Conservation (phyloP, 2,797 vertebrate species). For the Bufotes viridis region DNA sequence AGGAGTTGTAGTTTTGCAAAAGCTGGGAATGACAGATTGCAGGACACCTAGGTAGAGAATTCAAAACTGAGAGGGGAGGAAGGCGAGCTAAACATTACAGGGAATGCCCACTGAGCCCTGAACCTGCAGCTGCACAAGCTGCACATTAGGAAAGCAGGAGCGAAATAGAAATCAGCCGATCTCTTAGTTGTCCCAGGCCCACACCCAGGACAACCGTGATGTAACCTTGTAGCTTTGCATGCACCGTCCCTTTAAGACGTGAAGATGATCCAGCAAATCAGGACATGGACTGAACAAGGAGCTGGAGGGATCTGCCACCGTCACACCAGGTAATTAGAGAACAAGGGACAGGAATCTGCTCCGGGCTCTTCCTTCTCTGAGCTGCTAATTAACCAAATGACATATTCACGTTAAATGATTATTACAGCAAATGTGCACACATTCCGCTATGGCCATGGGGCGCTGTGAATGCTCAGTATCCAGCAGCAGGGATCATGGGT, state of each 20-base stretch:
- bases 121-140: neutral
- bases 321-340: conserved; percentile 62
- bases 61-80: no score
- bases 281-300: neutral
- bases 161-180: neutral
- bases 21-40: no score
- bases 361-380: conserved; percentile 66
- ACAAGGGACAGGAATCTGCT: conserved; percentile 60
- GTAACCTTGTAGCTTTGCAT: neutral
- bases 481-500: neutral
- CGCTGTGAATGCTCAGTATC: conserved; percentile 31
- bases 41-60: no score
- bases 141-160: neutral
- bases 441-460: conserved; percentile 2
- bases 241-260: neutral
- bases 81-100: neutral
- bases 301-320: conserved; percentile 35
- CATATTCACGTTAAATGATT: conserved; percentile 68
- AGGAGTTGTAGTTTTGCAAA: no score
- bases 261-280: neutral
- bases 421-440: conserved; percentile 67
- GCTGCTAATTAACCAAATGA: conserved; percentile 68
- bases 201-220: neutral
- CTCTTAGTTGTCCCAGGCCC: neutral
- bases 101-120: neutral